phyloP scores from a whole-genome alignment of 35 echinoderm and acorn worm species.

The Heliocidaris tuberculata region DNA sequence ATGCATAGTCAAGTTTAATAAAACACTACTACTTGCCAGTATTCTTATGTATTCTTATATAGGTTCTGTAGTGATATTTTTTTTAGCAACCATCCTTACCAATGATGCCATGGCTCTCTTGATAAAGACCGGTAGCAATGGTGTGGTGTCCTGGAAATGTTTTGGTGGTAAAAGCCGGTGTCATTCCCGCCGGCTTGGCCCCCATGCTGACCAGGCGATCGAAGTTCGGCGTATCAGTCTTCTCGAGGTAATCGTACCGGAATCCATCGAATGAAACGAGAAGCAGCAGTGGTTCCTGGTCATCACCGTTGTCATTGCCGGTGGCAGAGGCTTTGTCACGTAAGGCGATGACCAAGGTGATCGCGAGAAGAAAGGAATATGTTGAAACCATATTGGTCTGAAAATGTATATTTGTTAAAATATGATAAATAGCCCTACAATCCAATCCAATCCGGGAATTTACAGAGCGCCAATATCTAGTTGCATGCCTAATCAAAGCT shows the following conservation, averaged over 20 bases:
- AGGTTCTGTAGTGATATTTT: no score
- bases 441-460: no score
- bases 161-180: slow-evolving; percentile 37
- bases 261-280: slow-evolving; percentile 51
- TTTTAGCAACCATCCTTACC: not conserved
- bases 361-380: not conserved
- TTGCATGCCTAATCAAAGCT: no score
- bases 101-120: slow-evolving; percentile 53
- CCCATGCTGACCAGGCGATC: slow-evolving; percentile 17
- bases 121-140: slow-evolving; percentile 42
- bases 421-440: no score
- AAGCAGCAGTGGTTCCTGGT: not conserved
- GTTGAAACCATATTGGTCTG: not conserved
- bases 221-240: slow-evolving; percentile 42
- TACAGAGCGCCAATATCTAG: no score
- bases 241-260: slow-evolving; percentile 48
- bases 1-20: no score
- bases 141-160: slow-evolving; percentile 52
- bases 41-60: no score
- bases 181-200: not conserved
- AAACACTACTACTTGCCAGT: no score
- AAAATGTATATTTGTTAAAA: not conserved
- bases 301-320: not conserved
- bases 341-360: not conserved
- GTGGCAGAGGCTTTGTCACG: not conserved